Evolutionary conservation across 2,888 invertebrate species (phyloP).

Genomic region (Hemicrepidius hirtus): DNA sequence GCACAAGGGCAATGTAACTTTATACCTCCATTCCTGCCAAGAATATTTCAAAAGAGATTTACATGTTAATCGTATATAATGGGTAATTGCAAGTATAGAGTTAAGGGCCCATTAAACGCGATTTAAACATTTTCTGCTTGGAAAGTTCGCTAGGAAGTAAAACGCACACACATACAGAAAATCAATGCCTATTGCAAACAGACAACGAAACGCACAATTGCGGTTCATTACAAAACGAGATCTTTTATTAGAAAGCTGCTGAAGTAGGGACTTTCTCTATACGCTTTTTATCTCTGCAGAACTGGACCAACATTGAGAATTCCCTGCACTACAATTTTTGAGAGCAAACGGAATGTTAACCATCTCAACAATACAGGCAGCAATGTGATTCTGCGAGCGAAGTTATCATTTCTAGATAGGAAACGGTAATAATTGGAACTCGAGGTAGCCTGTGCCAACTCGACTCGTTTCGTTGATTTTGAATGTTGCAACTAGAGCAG

Average conservation of each 20-base stretch:
- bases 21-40: not conserved
- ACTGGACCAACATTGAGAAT: constrained; percentile 13
- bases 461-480: constrained; percentile 39
- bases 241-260: constrained; percentile 34
- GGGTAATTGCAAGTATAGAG: constrained; percentile 10
- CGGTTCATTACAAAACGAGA: constrained; percentile 29
- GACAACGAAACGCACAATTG: constrained; percentile 25
- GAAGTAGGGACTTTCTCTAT: constrained; percentile 24
- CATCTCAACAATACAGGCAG: constrained; percentile 18
- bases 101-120: constrained; percentile 8
- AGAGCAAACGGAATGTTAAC: constrained; percentile 36
- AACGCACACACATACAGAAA: not conserved
- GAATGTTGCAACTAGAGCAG: constrained; percentile 49
- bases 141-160: constrained; percentile 15
- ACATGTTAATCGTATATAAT: constrained; percentile 24
- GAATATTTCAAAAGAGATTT: constrained; percentile 30
- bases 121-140: constrained; percentile 24
- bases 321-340: constrained; percentile 28
- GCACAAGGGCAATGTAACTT: constrained; percentile 29
- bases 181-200: constrained; percentile 18
- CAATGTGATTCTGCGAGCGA: constrained; percentile 27
- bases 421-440: constrained; percentile 38
- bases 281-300: constrained; percentile 8
- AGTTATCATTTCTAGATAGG: constrained; percentile 39
- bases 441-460: constrained; percentile 6